A percentile compares a stretch with the other conserved stretches of the same genome.
These are phyloP conservation scores for Streptopelia turtur DNA, from an alignment of 2,797 vertebrate species.

Conservation along the genomic window DNA sequence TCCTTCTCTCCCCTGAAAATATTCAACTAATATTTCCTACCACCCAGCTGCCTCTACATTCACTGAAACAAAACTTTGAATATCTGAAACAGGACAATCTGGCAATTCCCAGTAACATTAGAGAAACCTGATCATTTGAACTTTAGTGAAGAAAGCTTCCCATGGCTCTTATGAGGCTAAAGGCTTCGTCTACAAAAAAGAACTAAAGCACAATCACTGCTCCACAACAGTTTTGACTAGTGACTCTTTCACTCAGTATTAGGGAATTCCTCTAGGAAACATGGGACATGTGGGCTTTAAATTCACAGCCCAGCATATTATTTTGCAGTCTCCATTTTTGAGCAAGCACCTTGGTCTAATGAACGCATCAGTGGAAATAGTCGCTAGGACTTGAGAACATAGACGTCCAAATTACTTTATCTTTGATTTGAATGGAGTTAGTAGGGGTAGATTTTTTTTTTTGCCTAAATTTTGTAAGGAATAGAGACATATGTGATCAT, in stretches of 20 bases:
- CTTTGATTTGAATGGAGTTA: not conserved
- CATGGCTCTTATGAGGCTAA: not conserved
- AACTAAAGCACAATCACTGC: not conserved
- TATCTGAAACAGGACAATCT: not conserved
- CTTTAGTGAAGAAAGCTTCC: not conserved
- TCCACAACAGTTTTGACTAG: not conserved
- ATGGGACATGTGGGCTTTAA: not conserved
- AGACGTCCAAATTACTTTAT: not conserved
- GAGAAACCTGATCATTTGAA: not conserved
- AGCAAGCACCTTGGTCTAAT: not conserved
- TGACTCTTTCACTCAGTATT: not conserved
- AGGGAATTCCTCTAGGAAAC: not conserved
- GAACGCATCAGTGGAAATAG: not conserved
- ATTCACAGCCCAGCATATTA: not conserved
- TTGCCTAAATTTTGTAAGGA: not conserved
- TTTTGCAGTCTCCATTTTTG: not conserved
- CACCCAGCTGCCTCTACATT: not conserved
- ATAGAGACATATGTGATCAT: not conserved
- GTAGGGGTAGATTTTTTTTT: not conserved
- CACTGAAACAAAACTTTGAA: not conserved
- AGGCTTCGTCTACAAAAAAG: not conserved
- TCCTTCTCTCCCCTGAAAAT: not conserved
- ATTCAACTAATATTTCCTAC: not conserved
- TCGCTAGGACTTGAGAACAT: not conserved
- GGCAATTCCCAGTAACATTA: not conserved